Conservation (phyloP, 2,888 invertebrate genomes). For the Catocala fraxini region DNA sequence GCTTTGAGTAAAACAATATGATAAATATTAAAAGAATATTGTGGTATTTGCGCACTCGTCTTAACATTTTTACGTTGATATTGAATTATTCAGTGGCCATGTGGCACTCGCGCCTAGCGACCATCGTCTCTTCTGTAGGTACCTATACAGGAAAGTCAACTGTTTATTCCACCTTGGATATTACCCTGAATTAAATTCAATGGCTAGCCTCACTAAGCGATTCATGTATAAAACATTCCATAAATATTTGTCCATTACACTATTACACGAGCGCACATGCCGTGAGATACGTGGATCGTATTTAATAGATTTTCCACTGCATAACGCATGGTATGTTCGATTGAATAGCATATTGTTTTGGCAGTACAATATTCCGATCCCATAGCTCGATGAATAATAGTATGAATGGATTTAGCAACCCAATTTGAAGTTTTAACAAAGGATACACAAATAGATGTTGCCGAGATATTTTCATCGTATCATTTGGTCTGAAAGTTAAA, state of each 20-base stretch:
- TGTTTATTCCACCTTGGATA: constrained; percentile 63
- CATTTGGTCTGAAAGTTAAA: constrained; percentile 59
- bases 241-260: constrained; percentile 26
- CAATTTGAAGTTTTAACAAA: constrained; percentile 14
- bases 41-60: constrained; percentile 75
- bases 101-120: constrained; percentile 51
- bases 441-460: constrained; percentile 18
- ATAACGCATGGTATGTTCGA: not conserved
- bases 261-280: constrained; percentile 17
- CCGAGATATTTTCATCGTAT: constrained; percentile 51
- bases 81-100: constrained; percentile 78
- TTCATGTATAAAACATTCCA: constrained; percentile 43
- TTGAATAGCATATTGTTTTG: constrained; percentile 2
- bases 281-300: constrained; percentile 9
- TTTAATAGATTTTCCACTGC: constrained; percentile 9
- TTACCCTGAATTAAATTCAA: constrained; percentile 47
- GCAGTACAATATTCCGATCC: constrained; percentile 13
- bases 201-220: constrained; percentile 17
- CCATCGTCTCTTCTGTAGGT: constrained; percentile 26
- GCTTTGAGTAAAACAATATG: constrained; percentile 68
- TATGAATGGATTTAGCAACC: constrained; percentile 1
- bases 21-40: constrained; percentile 82
- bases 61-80: constrained; percentile 69
- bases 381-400: constrained; percentile 22
- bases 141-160: constrained; percentile 53